A percentile compares a stretch with the other conserved stretches of the same genome.
phyloP scores from a whole-genome alignment of 2,113 vertebrate species.

The Tricholaema leucomelas region DNA sequence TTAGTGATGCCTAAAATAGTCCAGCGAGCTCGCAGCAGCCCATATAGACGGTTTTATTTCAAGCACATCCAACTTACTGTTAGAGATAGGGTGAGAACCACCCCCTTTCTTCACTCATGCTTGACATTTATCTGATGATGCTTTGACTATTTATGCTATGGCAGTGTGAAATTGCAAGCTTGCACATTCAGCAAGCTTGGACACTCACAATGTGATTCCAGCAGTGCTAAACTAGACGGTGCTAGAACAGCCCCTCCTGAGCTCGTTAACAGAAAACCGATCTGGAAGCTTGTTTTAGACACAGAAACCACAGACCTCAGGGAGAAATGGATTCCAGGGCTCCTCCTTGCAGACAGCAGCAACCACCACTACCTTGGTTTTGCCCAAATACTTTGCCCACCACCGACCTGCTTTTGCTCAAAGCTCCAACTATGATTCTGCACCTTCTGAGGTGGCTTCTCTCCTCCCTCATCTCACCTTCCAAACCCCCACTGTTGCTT shows the following conservation, averaged over 20 bases:
- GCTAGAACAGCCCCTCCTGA: background rate
- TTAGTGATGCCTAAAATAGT: constrained; percentile 68
- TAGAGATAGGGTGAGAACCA: constrained; percentile 5
- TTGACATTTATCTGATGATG: constrained; percentile 45
- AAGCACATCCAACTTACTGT: constrained; percentile 47
- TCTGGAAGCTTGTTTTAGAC: background rate
- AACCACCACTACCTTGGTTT: background rate
- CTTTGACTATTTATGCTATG: constrained; percentile 26
- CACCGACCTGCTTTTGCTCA: background rate
- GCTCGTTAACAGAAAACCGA: fast-evolving
- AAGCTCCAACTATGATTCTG: background rate
- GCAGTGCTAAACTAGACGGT: background rate
- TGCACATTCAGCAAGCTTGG: constrained; percentile 16
- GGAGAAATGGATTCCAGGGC: background rate
- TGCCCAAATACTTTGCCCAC: background rate
- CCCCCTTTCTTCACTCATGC: constrained; percentile 17
- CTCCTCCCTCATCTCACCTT: background rate
- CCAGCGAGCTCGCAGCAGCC: constrained; percentile 26
- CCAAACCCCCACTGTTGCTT: fast-evolving
- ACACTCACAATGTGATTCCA: background rate
- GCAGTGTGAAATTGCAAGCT: background rate
- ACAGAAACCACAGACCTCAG: background rate
- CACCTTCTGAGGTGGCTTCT: background rate
- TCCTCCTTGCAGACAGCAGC: background rate
- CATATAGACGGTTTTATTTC: constrained; percentile 63